Percentiles rank a stretch among this genome's conserved stretches.
These are phyloP conservation scores for Rhabdophis nuchalis DNA, from an alignment of 2,797 vertebrate genomes.

Conservation along the genomic window DNA sequence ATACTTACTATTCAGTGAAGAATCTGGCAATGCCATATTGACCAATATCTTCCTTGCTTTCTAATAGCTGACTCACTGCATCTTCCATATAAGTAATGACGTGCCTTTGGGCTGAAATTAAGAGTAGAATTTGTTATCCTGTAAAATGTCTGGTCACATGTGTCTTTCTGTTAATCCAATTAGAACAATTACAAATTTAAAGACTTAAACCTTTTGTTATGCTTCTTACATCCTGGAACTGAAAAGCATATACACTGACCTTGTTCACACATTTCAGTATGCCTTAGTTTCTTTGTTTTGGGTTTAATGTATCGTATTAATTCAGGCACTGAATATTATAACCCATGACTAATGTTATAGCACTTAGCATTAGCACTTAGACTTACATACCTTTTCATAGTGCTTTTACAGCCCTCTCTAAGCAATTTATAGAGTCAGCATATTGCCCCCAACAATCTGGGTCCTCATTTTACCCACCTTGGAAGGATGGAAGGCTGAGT, in stretches of 20 bases:
- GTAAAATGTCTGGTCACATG: neutral
- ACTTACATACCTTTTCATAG: no score
- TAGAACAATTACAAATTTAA: neutral
- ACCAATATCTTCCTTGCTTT: constrained; percentile 89
- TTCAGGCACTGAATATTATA: neutral
- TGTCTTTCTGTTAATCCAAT: constrained; percentile 16
- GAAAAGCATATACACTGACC: constrained; percentile 13
- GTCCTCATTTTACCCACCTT: no score
- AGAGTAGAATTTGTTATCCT: constrained; percentile 35
- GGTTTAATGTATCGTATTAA: neutral
- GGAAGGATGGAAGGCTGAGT: no score
- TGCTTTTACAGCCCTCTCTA: no score
- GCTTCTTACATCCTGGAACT: constrained; percentile 30
- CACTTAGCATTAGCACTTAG: no score
- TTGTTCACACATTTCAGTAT: neutral
- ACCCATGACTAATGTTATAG: neutral
- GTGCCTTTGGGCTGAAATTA: constrained; percentile 80
- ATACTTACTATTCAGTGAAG: constrained; percentile 95
- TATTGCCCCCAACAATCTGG: no score
- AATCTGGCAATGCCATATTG: constrained; percentile 89
- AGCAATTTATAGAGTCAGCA: no score
- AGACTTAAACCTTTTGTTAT: constrained; percentile 1
- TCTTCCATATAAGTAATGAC: constrained; percentile 92
- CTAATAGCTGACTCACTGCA: constrained; percentile 84
- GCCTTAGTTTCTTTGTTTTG: neutral